phyloP scores from a whole-genome alignment of 2,888 invertebrate species.

The Zonitis immaculata region DNA sequence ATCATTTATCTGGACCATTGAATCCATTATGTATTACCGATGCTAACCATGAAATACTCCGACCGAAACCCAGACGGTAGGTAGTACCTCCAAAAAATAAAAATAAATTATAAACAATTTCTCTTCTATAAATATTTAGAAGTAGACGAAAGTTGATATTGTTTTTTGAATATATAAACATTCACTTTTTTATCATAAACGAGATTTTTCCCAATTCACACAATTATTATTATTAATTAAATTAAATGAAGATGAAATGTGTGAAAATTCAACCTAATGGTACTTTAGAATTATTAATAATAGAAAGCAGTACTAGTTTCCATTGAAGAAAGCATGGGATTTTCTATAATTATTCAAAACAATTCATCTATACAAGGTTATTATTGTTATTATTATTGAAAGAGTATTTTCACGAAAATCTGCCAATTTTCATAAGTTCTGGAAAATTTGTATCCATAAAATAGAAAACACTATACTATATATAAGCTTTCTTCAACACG shows the following conservation, averaged over 20 bases:
- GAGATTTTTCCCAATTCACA: slow-evolving; percentile 6
- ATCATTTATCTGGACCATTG: slow-evolving; percentile 58
- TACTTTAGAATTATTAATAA: slow-evolving; percentile 2
- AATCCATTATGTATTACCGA: slow-evolving; percentile 64
- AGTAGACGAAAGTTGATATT: not conserved
- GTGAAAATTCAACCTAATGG: slow-evolving; percentile 3
- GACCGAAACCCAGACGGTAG: slow-evolving; percentile 82
- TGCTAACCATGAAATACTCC: slow-evolving; percentile 77
- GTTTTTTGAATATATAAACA: not conserved
- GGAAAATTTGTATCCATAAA: too few relatives aligned
- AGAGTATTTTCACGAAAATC: too few relatives aligned
- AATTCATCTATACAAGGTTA: slow-evolving; percentile 11
- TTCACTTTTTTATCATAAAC: slow-evolving; percentile 12
- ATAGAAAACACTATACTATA: too few relatives aligned
- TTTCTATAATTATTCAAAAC: not conserved
- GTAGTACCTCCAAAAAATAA: slow-evolving; percentile 18
- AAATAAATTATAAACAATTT: not conserved
- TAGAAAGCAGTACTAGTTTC: slow-evolving; percentile 23
- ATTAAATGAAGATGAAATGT: slow-evolving; percentile 7
- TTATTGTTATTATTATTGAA: not conserved
- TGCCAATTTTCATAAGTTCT: not conserved
- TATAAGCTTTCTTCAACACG: not conserved
- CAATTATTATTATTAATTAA: slow-evolving; percentile 14
- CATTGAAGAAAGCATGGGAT: slow-evolving; percentile 22
- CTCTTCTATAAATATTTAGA: not conserved